Evolutionary conservation across 2,113 vertebrate species (phyloP), one percentile per base, ranked within the genome.

Genomic region (Ophthalmolycus amberensis): DNA sequence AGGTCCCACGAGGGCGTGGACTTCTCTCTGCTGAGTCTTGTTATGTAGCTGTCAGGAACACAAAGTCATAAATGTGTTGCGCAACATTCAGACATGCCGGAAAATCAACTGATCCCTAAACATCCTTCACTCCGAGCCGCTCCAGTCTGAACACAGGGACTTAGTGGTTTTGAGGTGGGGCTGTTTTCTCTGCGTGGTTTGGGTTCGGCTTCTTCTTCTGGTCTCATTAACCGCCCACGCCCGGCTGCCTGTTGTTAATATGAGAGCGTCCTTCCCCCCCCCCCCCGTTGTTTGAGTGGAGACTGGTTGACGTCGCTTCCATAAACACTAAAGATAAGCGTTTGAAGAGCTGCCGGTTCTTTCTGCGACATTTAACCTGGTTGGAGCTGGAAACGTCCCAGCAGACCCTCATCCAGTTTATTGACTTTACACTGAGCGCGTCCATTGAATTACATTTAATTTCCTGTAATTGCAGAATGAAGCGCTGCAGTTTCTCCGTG

Each of bases 101-200:
- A 34, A 34, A 34, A 34, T 34, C 5, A 6, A 34, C 34, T 6
- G 5, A 34, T 34, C 34, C 79, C 44, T 42, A 58, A 63, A 58
- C 18, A 22, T 80, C 32, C 76, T 60, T 73, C 54, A 32, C 64
- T 46, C 14, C 6, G 58, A 87, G 56, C 34, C 32, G 40, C 10
- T 63, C 25, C 54, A 54, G 79, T 60, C 75, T 80, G 71, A 82
- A 77, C 74, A 75, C 34, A 81, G 68, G 10, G 46, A 37, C 8
- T 80, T 9, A 12, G 82, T 75, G 71, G 71, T 83, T 75, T 46
- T 46, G 29, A 66, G 85, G 85, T 73, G 81, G 68, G 82, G 83
- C 73, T 48, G 7, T 68, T 73, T 79, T 86, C 56, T 66, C 73
- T 34, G 63, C 12, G 1, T 65, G 80, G 50, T 34, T 34, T 34